Evolutionary conservation across 2,888 invertebrate species (phyloP), one percentile per base, ranked within the genome.

Genomic region (Buathra laborator): DNA sequence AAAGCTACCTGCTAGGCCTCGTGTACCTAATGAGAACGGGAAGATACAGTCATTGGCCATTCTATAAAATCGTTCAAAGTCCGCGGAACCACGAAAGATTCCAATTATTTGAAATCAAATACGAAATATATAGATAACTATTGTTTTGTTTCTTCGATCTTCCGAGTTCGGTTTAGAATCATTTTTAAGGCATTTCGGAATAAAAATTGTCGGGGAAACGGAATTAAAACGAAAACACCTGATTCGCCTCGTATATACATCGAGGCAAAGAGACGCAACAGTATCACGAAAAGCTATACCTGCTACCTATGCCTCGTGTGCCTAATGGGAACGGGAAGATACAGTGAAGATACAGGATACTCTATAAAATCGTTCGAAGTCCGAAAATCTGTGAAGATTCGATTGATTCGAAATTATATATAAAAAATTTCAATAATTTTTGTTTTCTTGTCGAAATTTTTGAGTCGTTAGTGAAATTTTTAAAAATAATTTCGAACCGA

Each of bases 241-340:
- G 46, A 10, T 32, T 48, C 48, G 62, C 32, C 62, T 68, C 16
- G 75, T 75, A 74, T 51, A 62, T 19, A 74, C 59, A 62, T 19
- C 72, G 71, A 81, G 66, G 76, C 67, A 56, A 12, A 16, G 66
- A 67, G 29, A 46, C 48, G 37, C 6, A 24, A 24, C 67, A 53
- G 46, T 56, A 70, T 81, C 53, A 44, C 48, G 80, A 81, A 70
- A 70, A 70, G 68, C 78, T 83, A 83, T 83, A 83, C 72, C 78
- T 68, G 67, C 24, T 59, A 24, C 24, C 24, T 24, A 44, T 29
- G 32, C 56, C 78, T 43, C 51, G 32, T 24, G 24, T 72, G 51
- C 59, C 66, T 67, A 46, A 66, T 37, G 7, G 37, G 5, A 32
- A 19, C 5, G 19, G 16, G 12, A 53, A 32, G 3, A 16, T 64